These are phyloP conservation scores for Amniataba percoides DNA, from an alignment of 2,797 vertebrate species.

Conservation along the genomic window DNA sequence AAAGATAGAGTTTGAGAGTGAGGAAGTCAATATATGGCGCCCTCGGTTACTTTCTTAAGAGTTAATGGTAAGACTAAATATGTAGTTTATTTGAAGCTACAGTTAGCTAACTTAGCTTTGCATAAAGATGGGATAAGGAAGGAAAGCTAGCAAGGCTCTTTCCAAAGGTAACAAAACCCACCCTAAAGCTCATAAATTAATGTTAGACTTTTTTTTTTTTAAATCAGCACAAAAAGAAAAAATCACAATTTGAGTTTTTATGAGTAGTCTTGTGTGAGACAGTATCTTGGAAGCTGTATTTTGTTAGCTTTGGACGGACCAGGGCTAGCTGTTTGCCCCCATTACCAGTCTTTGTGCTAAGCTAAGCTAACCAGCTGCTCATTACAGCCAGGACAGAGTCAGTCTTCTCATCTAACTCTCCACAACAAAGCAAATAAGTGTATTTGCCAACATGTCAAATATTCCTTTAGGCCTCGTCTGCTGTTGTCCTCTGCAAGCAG, in stretches of 20 bases:
- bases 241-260: accelerated
- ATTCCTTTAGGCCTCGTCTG: neutral
- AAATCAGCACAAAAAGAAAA: neutral
- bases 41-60: neutral
- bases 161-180: neutral
- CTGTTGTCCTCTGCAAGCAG: neutral
- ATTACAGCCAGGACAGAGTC: neutral
- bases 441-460: neutral
- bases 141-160: neutral
- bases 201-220: neutral
- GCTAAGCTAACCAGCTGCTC: neutral
- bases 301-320: neutral
- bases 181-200: neutral
- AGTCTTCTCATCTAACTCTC: neutral
- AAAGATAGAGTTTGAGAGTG: neutral
- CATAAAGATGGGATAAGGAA: neutral
- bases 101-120: neutral
- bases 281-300: neutral
- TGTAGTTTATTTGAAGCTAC: neutral
- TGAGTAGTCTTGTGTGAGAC: neutral
- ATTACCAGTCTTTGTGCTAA: neutral
- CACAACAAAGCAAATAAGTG: neutral
- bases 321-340: neutral
- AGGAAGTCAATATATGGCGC: too few relatives aligned
- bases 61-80: neutral